Evolutionary conservation across 2,113 vertebrate species (phyloP), one percentile per base, ranked within the genome.

Genomic region (Meles meles): DNA sequence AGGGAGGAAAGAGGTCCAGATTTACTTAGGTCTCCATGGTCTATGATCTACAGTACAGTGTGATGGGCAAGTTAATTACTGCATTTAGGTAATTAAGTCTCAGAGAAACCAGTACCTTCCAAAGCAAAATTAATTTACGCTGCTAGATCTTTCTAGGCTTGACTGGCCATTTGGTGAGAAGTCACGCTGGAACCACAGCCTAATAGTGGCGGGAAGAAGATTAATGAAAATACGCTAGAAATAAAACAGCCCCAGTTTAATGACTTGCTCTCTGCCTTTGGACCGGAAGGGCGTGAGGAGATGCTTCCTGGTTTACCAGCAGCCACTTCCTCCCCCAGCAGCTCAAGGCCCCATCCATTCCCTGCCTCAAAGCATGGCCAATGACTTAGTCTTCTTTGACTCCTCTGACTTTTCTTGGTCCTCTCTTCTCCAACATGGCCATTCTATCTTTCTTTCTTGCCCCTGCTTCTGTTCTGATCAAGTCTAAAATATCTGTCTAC

Each of bases 41-140:
- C 96, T 96, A 29, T 95, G 97, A 97, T 98, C 96, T 97, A 44
- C 37, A 94, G 67, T 81, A 90, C 52, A 95, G 61, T 91, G 77
- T 93, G 97, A 96, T 5, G 57, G 97, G 92, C 92, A 72, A 96
- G 94, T 94, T 96, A 85, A 94, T 91, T 39, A 81, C 20, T 23
- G 37, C 29, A 69, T 31, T 88, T 67, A 95, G 65, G 47, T 86
- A 94, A 96, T 96, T 87, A 97, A 88, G 95, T 93, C 92, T 92
- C 93, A 67, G 91, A 97, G 93, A 96, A 88, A 82, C 44, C 85
- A 97, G 95, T 10, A 88, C 52, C 92, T 95, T 94, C 81, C 96
- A 96, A 96, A 93, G 86, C 85, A 89, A 80, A 80, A 69, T 97
- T 97, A 94, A 97, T 92, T 87, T 91, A 92, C 15, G 17, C 59